These are phyloP conservation scores for Sciurus carolinensis DNA, from an alignment of 2,797 vertebrate genomes.

Conservation along the genomic window DNA sequence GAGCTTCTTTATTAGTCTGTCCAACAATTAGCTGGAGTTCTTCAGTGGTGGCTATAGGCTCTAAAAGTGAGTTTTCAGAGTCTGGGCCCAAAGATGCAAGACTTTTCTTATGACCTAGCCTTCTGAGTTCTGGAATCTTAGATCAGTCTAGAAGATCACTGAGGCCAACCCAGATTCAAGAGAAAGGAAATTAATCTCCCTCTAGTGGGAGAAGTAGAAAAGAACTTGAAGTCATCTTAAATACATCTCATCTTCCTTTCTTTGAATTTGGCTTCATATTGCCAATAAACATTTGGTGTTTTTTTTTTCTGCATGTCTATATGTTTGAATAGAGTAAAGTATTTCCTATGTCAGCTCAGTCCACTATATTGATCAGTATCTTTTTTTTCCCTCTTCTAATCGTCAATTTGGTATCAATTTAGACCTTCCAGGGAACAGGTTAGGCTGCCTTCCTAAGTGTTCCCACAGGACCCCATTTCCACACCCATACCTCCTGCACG, in stretches of 20 bases:
- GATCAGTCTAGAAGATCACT: not conserved
- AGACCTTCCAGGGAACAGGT: not conserved
- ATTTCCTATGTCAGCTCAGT: not conserved
- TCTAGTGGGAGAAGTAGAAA: not conserved
- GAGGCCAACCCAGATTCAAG: not conserved
- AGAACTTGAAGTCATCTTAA: not conserved
- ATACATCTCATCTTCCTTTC: not conserved
- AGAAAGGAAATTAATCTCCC: not conserved
- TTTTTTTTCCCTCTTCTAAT: not conserved
- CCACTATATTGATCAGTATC: not conserved
- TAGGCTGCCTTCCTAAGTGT: not conserved
- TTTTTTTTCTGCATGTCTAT: not conserved
- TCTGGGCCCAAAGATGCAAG: not conserved
- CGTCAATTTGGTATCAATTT: constrained; percentile 4
- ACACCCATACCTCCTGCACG: not conserved
- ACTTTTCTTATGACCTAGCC: not conserved
- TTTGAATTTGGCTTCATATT: not conserved
- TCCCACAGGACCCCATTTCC: not conserved
- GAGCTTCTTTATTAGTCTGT: not conserved
- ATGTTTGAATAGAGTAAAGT: not conserved
- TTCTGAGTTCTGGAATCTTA: not conserved
- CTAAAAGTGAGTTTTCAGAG: not conserved
- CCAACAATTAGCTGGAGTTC: not conserved
- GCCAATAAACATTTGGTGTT: not conserved
- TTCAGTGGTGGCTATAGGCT: not conserved